Percentiles rank a stretch among this genome's conserved stretches.
phyloP scores from a whole-genome alignment of 2,888 invertebrate species.

The Pammene aurita region DNA sequence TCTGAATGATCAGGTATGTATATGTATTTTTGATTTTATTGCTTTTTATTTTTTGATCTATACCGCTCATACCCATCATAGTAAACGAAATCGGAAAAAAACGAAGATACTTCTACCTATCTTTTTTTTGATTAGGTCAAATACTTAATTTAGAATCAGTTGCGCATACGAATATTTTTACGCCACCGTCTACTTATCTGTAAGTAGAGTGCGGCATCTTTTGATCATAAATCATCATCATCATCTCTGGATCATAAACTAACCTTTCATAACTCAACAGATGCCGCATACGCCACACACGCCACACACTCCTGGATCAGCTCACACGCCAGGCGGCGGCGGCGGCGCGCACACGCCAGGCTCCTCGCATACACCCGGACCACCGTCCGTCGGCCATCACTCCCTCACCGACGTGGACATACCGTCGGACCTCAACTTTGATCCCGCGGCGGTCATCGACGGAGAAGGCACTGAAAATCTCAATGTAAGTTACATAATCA shows the following conservation, averaged over 20 bases:
- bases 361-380: constrained; percentile 88
- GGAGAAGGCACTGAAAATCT: constrained; percentile 95
- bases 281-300: constrained; percentile 84
- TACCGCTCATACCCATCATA: no score
- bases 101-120: no score
- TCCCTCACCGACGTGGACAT: constrained; percentile 88
- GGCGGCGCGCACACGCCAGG: constrained; percentile 87
- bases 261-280: constrained; percentile 1
- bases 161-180: no score
- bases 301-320: constrained; percentile 90
- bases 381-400: constrained; percentile 90
- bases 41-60: no score
- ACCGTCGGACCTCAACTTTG: constrained; percentile 95
- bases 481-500: constrained; percentile 88
- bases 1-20: constrained; percentile 91
- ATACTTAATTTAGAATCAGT: no score
- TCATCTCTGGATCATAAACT: no score
- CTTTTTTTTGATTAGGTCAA: no score
- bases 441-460: constrained; percentile 96
- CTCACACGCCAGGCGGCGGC: constrained; percentile 89
- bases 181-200: no score
- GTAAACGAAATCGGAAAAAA: no score
- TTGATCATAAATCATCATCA: no score
- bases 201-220: no score
- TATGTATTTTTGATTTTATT: neutral